A percentile compares a stretch with the other conserved stretches of the same genome.
Evolutionary conservation across 2,113 vertebrate species (phyloP).

Genomic region (Pseudorasbora parva): DNA sequence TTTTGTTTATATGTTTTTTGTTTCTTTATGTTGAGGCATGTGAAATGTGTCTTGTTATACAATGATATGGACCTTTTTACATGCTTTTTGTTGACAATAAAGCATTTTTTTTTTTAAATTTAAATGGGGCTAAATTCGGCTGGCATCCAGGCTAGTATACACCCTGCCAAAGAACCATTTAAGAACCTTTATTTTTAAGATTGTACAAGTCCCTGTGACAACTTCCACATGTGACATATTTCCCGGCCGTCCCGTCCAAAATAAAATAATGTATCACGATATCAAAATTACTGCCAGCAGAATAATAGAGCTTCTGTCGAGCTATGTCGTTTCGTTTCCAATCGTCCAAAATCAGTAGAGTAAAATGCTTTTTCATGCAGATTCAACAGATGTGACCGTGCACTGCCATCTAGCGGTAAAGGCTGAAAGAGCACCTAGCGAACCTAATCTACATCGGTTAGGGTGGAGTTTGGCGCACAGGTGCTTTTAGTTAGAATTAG

Average conservation of each 20-base stretch:
- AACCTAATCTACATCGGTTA: no score
- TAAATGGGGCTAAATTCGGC: no score
- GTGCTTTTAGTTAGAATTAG: conserved; percentile 2
- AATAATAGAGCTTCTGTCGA: background rate
- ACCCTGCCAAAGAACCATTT: no score
- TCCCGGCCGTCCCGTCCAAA: background rate
- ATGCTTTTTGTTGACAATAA: no score
- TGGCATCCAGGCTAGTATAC: no score
- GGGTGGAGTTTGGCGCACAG: background rate
- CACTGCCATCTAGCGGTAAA: background rate
- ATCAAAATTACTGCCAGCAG: background rate
- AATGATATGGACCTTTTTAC: no score
- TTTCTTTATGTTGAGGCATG: no score
- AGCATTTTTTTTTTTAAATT: no score
- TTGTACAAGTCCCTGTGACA: background rate
- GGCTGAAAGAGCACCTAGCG: background rate
- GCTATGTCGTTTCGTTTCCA: no score
- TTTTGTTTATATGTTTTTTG: no score
- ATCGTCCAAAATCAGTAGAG: background rate
- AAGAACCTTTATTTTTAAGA: no score
- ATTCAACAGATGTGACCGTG: background rate
- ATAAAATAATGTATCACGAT: background rate
- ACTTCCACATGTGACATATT: background rate
- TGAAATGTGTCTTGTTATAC: no score
- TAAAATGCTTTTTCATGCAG: background rate